Evolutionary conservation across 2,797 vertebrate genomes (phyloP).

Genomic region (Catostomus latipinnis): DNA sequence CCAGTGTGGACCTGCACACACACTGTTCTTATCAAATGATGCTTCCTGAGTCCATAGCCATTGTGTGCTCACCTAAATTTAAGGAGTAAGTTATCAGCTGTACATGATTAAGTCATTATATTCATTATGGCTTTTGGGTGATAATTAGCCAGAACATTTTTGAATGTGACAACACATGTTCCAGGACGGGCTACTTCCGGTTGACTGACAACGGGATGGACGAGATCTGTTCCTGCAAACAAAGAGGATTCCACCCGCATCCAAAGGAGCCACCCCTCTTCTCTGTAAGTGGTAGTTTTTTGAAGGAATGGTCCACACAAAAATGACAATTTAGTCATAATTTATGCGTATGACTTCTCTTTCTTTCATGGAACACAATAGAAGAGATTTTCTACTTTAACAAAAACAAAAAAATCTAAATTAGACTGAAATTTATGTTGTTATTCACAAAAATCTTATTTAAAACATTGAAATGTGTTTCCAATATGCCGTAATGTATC

Average conservation of each 20-base stretch:
- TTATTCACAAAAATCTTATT: too few species aligned
- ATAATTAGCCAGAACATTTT: background rate
- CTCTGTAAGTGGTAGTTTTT: constrained; percentile 78
- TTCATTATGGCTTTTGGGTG: background rate
- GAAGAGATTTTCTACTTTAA: too few species aligned
- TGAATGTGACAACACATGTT: background rate
- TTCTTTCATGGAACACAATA: too few species aligned
- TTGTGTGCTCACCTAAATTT: constrained; percentile 96
- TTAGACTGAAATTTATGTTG: too few species aligned
- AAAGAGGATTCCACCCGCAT: constrained; percentile 97
- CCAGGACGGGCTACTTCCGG: constrained; percentile 93
- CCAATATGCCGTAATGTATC: too few species aligned
- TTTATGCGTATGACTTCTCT: too few species aligned
- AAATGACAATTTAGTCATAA: too few species aligned
- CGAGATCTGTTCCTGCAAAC: constrained; percentile 91
- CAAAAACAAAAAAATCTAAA: too few species aligned
- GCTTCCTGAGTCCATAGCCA: constrained; percentile 94
- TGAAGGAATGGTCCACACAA: too few species aligned
- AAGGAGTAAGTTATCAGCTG: constrained; percentile 81
- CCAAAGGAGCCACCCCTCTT: constrained; percentile 94
- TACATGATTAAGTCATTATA: too few species aligned
- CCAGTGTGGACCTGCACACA: constrained; percentile 96
- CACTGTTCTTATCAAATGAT: constrained; percentile 99
- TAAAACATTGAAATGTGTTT: too few species aligned
- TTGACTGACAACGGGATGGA: constrained; percentile 92